Evolutionary conservation across 2,888 invertebrate species (phyloP).

Genomic region (Trachelus stipa): DNA sequence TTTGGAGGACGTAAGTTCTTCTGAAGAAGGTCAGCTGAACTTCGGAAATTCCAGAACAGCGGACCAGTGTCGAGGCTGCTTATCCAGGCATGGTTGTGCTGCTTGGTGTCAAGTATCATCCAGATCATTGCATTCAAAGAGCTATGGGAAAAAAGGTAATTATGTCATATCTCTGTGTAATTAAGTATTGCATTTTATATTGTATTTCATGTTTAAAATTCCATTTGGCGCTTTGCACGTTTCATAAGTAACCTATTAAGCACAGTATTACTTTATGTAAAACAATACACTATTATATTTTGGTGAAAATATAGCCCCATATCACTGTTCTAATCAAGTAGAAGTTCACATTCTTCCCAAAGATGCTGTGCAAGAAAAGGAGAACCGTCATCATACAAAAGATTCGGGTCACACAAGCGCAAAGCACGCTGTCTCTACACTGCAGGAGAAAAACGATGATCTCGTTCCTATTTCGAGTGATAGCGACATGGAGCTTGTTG

Average conservation of each 20-base stretch:
- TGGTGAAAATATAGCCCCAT: background rate
- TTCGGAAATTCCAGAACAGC: conserved; percentile 36
- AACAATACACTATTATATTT: background rate
- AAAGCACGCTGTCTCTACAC: conserved; percentile 43
- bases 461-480: conserved; percentile 62
- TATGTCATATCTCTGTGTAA: background rate
- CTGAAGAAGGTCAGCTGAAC: conserved; percentile 56
- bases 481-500: conserved; percentile 61
- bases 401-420: conserved; percentile 40
- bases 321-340: conserved; percentile 50
- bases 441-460: conserved; percentile 58
- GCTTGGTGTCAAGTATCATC: conserved; percentile 45
- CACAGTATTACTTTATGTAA: background rate
- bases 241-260: background rate
- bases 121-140: conserved; percentile 9
- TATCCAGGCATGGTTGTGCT: conserved; percentile 42
- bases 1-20: conserved; percentile 63
- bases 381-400: conserved; percentile 56
- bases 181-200: background rate
- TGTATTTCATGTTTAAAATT: background rate
- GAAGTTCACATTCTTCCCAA: conserved; percentile 56
- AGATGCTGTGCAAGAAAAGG: conserved; percentile 63
- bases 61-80: conserved; percentile 44
- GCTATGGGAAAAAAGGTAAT: conserved; percentile 18
- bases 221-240: background rate